Base-by-base conservation (phyloP, 2,797 vertebrate genomes). In the Poeciliopsis gracilis region DNA sequence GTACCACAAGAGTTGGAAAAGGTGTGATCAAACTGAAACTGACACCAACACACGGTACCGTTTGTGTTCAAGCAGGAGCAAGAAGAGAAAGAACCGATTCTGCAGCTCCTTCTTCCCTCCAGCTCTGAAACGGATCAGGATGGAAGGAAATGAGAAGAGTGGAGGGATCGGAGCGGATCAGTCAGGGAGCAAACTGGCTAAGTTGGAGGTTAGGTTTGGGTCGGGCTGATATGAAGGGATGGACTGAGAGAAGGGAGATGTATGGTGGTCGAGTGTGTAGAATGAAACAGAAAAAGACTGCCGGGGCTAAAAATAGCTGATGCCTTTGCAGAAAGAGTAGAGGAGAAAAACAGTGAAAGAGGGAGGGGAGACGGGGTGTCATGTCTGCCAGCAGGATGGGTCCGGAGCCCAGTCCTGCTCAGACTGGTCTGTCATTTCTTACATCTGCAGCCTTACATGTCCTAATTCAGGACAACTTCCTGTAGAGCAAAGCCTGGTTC, bases 271-370 rank as follows among this genome's bases (percentile, higher is more conserved):
- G 66, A 79, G 82, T 81, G 77, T 79, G 87, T 77, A 84, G 87
- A 70, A 76, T 75, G 30, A 61, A 61, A 61, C 30, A 61, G 18
- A 76, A 63, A 78, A 85, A 84, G 63, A 67, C 70, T 79, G 86
- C 84, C 83, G 77, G 79, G 30, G 83, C 91, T 94, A 93, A 93
- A 94, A 95, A 95, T 95, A 95, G 90, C 87, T 28, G 5, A 9
- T 77, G 91, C 77, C 84, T 91, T 90, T 87, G 90, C 85, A 90
- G 87, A 90, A 81, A 82, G 80, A 84, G 7, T 9, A 36, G 79
- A 70, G 77, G 63, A 80, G 73, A 83, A 57, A 81, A 72, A 43
- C 78, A 77, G 70, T 72, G 83, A 81, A 30, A 36, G 66, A 78
- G 81, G 80, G 76, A 86, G 87, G 83, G 86, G 72, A 73, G 80